Base-by-base conservation (phyloP, 2,888 invertebrate species). In the Tetanocera ferruginea region DNA sequence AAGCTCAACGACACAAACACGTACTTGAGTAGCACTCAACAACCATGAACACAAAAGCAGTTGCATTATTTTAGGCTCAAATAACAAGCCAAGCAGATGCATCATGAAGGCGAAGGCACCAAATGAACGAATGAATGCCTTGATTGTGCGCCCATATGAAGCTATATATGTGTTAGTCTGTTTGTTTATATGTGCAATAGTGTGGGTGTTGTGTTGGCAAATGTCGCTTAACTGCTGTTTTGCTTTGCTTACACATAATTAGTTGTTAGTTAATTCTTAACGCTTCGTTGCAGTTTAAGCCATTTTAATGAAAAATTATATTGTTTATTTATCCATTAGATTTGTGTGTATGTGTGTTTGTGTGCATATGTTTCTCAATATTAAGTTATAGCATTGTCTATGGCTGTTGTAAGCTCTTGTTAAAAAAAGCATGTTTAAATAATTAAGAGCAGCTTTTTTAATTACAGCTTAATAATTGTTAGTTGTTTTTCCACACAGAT, bases 1-100 rank as follows among this genome's bases (percentile, higher is more conserved):
- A 14, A 43, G 14, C 43, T 43, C 43, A 43, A 43, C 43, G 14
- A 43, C 43, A 43, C 2, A 37, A 43, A 43, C 43, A 43, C 43
- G 3, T 11, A 43, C 43, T 43, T 14, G 14, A 43, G 43, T 14
- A 43, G 43, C 43, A 43, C 11, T 43, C 43, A 43, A 43, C 43
- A 43, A 43, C 17, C n/a, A 55, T 55, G 23, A 55, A 55, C n/a
- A n/a, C n/a, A n/a, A 55, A 55, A 55, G 55, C 55, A 55, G n/a
- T 55, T 55, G 23, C 55, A 55, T 55, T n/a, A 55, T 19, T 55
- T 55, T 55, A 55, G 55, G 55, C 55, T 55, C 55, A 23, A 55
- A 55, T 55, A 19, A 55, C 55, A 55, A 55, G 55, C 55, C 5
- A 55, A n/a, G 23, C 55, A 55, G 55, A n/a, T 55, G 55, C 55